These are phyloP conservation scores for Diachasmimorpha longicaudata DNA, from an alignment of 1,140 invertebrate genomes.

Conservation along the genomic window DNA sequence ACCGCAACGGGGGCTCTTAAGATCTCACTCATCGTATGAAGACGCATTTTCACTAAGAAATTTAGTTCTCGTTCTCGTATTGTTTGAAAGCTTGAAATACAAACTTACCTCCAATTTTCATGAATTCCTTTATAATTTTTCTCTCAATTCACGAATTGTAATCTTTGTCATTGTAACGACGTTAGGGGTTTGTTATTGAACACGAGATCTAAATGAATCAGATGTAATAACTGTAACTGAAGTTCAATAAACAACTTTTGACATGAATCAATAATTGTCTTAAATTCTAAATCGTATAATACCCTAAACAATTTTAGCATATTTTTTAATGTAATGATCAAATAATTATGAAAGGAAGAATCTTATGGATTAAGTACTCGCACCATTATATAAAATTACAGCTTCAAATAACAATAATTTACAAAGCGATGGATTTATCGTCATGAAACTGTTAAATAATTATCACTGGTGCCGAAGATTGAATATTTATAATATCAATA, in stretches of 20 bases:
- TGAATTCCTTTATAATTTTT: not conserved
- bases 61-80: slow-evolving; percentile 16
- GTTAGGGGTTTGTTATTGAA: not conserved
- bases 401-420: no score
- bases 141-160: slow-evolving; percentile 2
- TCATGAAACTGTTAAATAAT: no score
- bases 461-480: no score
- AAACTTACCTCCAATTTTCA: not conserved
- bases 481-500: no score
- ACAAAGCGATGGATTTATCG: no score
- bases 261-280: not conserved
- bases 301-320: no score
- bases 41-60: slow-evolving; percentile 12
- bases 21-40: slow-evolving; percentile 13
- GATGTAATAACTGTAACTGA: not conserved
- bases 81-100: slow-evolving; percentile 10
- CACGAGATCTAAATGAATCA: not conserved
- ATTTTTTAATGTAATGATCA: no score
- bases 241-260: slow-evolving; percentile 2
- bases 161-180: not conserved
- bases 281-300: not conserved
- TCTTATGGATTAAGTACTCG: no score
- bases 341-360: no score
- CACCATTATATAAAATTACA: no score
- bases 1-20: slow-evolving; percentile 22